Percentiles rank a stretch among this genome's conserved stretches.
Conservation (phyloP, 2,797 vertebrate genomes). For the Sebastes baramenuke region DNA sequence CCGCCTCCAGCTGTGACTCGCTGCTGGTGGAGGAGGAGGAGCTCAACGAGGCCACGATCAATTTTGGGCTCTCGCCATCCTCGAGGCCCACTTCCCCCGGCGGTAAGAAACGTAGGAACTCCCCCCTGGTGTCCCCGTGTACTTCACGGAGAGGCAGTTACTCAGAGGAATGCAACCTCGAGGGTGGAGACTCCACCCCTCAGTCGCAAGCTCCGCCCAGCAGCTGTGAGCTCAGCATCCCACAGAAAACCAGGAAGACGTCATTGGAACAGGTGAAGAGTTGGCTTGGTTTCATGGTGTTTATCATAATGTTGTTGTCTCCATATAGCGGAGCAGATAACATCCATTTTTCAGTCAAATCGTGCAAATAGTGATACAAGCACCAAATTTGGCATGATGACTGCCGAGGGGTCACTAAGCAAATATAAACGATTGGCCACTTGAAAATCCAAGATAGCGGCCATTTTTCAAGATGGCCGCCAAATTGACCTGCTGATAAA, state of each 20-base stretch:
- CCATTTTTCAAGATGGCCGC: too few relatives aligned
- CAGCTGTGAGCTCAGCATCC: constrained; percentile 88
- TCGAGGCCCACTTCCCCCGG: constrained; percentile 89
- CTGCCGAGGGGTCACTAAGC: too few relatives aligned
- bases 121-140: constrained; percentile 81
- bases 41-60: constrained; percentile 85
- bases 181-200: constrained; percentile 67
- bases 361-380: too few relatives aligned
- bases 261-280: constrained; percentile 87
- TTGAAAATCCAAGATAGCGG: too few relatives aligned
- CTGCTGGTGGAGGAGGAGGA: constrained; percentile 92
- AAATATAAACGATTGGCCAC: too few relatives aligned
- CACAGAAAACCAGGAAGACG: constrained; percentile 92
- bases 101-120: constrained; percentile 91
- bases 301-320: not conserved
- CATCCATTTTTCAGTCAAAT: too few relatives aligned
- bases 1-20: constrained; percentile 90
- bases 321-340: too few relatives aligned
- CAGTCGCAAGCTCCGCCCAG: constrained; percentile 66
- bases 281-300: not conserved
- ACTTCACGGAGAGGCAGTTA: constrained; percentile 88
- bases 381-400: too few relatives aligned
- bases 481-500: too few relatives aligned
- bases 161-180: constrained; percentile 79
- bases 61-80: constrained; percentile 85